Evolutionary conservation across 2,113 vertebrate species (phyloP).

Genomic region (Odontophorus gujanensis): DNA sequence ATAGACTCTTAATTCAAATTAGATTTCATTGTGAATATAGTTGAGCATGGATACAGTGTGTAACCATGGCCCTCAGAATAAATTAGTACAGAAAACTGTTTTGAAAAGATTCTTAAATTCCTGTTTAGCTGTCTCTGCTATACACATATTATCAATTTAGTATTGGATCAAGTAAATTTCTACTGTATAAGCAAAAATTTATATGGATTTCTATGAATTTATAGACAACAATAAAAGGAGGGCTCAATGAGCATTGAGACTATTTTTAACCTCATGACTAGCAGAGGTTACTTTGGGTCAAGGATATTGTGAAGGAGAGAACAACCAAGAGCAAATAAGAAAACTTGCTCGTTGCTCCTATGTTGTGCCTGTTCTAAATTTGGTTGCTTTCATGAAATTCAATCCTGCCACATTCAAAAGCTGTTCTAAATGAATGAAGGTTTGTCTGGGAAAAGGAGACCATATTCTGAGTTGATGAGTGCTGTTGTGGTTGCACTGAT

Average conservation of each 20-base stretch:
- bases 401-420: slow-evolving; percentile 12
- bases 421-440: slow-evolving; percentile 23
- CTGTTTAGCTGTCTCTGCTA: slow-evolving; percentile 10
- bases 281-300: slow-evolving; percentile 55
- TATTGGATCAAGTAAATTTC: background rate
- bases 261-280: background rate
- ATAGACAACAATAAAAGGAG: slow-evolving; percentile 6
- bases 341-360: slow-evolving; percentile 25
- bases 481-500: background rate
- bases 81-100: slow-evolving; percentile 21
- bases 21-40: slow-evolving; percentile 28
- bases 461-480: background rate
- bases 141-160: background rate
- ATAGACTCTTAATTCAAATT: slow-evolving; percentile 27
- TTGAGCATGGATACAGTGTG: background rate
- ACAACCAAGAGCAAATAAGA: slow-evolving; percentile 57
- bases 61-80: slow-evolving; percentile 25
- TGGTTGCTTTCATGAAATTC: slow-evolving; percentile 36
- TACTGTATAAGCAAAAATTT: slow-evolving; percentile 15
- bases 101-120: background rate
- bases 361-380: slow-evolving; percentile 34
- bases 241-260: slow-evolving; percentile 24
- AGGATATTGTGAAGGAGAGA: slow-evolving; percentile 47
- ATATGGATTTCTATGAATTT: background rate
- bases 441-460: background rate